These are phyloP conservation scores for Oithona nana DNA, from an alignment of 2,888 invertebrate species.

Conservation along the genomic window DNA sequence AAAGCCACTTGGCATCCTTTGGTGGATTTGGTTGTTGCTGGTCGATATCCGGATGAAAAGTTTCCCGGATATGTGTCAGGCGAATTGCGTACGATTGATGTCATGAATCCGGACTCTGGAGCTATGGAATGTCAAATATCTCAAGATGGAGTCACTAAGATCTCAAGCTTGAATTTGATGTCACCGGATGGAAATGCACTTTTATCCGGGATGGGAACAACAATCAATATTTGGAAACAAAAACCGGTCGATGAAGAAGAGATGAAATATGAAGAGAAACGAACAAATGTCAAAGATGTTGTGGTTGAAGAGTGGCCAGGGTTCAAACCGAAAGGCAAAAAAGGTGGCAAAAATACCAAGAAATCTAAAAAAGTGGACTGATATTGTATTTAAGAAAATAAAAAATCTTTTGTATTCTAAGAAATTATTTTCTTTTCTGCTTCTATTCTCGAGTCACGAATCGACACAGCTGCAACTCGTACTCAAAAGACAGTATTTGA, in stretches of 20 bases:
- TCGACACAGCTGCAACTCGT: no score
- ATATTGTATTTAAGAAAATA: no score
- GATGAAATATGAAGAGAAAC: neutral
- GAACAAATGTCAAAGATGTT: neutral
- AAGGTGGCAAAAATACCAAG: no score
- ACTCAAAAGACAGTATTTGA: no score
- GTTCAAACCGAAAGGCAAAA: neutral
- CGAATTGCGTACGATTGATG: slow-evolving; percentile 27
- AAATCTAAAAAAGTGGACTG: no score
- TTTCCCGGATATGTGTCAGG: slow-evolving; percentile 23
- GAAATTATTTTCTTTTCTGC: no score
- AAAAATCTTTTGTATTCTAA: no score
- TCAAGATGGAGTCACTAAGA: slow-evolving; percentile 20
- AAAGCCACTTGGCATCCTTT: slow-evolving; percentile 32
- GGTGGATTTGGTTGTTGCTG: slow-evolving; percentile 29
- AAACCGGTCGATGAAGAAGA: slow-evolving; percentile 1
- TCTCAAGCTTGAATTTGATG: slow-evolving; percentile 26
- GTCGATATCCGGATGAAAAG: slow-evolving; percentile 29
- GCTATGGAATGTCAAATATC: slow-evolving; percentile 23
- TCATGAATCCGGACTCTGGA: slow-evolving; percentile 27
- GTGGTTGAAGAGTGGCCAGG: slow-evolving; percentile 1
- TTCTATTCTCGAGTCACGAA: no score
- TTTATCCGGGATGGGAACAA: slow-evolving; percentile 25
- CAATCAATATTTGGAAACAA: slow-evolving; percentile 19
- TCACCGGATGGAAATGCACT: slow-evolving; percentile 25